Evolutionary conservation across 2,888 invertebrate genomes (phyloP).

Genomic region (Parnassius apollo): DNA sequence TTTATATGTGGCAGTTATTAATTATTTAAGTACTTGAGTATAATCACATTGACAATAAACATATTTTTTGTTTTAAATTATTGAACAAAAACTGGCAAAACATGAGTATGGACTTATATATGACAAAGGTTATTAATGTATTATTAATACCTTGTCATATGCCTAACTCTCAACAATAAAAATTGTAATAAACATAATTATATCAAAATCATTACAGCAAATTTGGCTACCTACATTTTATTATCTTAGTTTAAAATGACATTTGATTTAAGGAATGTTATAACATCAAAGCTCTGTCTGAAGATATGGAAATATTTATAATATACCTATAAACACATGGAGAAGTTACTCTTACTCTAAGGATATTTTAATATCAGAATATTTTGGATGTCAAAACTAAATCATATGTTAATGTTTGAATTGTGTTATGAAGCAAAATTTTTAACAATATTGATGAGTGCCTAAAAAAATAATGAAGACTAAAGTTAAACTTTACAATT

Average conservation of each 20-base stretch:
- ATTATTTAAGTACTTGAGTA: slow-evolving; percentile 64
- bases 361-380: slow-evolving; percentile 22
- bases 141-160: slow-evolving; percentile 30
- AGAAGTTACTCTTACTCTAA: slow-evolving; percentile 19
- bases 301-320: slow-evolving; percentile 18
- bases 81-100: slow-evolving; percentile 36
- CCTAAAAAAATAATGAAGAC: neutral
- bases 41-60: slow-evolving; percentile 53
- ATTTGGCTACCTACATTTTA: slow-evolving; percentile 72
- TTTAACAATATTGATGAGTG: neutral
- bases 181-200: slow-evolving; percentile 49
- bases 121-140: slow-evolving; percentile 8
- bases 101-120: slow-evolving; percentile 41
- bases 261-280: slow-evolving; percentile 40
- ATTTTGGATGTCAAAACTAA: slow-evolving; percentile 21
- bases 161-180: slow-evolving; percentile 30
- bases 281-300: slow-evolving; percentile 23
- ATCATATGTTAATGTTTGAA: slow-evolving; percentile 10
- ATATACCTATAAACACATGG: slow-evolving; percentile 20
- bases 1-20: slow-evolving; percentile 45
- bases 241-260: slow-evolving; percentile 35
- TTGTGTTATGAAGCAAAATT: neutral
- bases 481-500: slow-evolving; percentile 7
- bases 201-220: slow-evolving; percentile 55
- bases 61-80: slow-evolving; percentile 25